Percentiles rank a stretch among this genome's conserved stretches.
phyloP scores from a whole-genome alignment of 1,140 invertebrate genomes.

The Eubasilissa regina region DNA sequence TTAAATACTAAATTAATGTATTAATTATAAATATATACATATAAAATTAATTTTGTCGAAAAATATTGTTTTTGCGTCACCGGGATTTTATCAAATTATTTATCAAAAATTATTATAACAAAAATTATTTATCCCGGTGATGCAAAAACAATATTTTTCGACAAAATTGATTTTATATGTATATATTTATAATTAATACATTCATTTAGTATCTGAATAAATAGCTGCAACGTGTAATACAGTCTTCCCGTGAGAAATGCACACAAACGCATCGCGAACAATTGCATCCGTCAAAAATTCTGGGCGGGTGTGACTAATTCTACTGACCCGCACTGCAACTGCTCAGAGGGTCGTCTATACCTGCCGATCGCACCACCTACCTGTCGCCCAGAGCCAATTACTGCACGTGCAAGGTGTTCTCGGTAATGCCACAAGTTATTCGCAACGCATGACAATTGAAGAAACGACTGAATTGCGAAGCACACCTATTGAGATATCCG shows the following conservation, averaged over 20 bases:
- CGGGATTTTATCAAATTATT: no score
- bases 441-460: neutral
- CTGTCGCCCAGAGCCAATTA: neutral
- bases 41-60: no score
- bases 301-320: neutral
- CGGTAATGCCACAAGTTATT: neutral
- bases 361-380: neutral
- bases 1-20: no score
- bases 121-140: no score
- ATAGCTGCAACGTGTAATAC: neutral
- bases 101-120: no score
- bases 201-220: neutral
- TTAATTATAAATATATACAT: no score
- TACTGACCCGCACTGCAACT: neutral
- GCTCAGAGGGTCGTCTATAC: neutral
- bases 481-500: neutral
- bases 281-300: neutral
- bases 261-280: neutral
- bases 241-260: neutral
- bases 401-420: neutral
- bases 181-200: no score
- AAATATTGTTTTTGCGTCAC: no score
- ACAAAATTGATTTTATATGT: no score
- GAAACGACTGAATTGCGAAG: neutral
- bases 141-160: no score